These are phyloP conservation scores for Megaceryle alcyon DNA, from an alignment of 2,797 vertebrate genomes.

Conservation along the genomic window DNA sequence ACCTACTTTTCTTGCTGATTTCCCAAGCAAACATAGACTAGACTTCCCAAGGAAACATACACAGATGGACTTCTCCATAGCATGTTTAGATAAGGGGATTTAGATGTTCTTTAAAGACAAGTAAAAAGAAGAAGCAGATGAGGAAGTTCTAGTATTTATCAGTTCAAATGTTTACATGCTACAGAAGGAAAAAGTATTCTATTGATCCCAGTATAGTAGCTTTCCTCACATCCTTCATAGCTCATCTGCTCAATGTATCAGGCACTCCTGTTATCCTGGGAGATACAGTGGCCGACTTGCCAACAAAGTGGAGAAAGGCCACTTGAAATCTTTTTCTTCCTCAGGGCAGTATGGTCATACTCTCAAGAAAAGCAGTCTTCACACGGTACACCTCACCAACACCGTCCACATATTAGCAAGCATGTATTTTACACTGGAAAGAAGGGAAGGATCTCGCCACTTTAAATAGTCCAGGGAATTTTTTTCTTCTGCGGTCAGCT, in stretches of 20 bases:
- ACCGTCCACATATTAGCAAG: not conserved
- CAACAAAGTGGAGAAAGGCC: constrained; percentile 65
- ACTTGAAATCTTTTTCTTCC: constrained; percentile 56
- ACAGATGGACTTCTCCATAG: not conserved
- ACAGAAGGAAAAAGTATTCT: constrained; percentile 23
- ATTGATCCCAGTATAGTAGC: constrained; percentile 43
- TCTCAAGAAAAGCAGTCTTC: not conserved
- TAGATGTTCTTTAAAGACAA: not conserved
- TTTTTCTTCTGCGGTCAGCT: not conserved
- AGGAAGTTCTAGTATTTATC: not conserved
- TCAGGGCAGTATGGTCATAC: not conserved
- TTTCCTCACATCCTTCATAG: constrained; percentile 49
- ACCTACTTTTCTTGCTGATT: not conserved
- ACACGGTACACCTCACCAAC: not conserved
- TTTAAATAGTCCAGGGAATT: not conserved
- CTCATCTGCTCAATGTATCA: constrained; percentile 50
- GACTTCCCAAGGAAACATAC: not conserved
- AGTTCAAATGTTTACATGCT: constrained; percentile 3
- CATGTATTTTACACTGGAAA: not conserved
- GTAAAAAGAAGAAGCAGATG: not conserved
- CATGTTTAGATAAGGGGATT: not conserved
- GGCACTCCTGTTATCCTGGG: constrained; percentile 32
- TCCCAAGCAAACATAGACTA: not conserved
- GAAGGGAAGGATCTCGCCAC: not conserved
- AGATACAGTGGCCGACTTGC: constrained; percentile 23